These are phyloP conservation scores for Seriola rivoliana DNA, from an alignment of 2,113 vertebrate genomes.

Conservation along the genomic window DNA sequence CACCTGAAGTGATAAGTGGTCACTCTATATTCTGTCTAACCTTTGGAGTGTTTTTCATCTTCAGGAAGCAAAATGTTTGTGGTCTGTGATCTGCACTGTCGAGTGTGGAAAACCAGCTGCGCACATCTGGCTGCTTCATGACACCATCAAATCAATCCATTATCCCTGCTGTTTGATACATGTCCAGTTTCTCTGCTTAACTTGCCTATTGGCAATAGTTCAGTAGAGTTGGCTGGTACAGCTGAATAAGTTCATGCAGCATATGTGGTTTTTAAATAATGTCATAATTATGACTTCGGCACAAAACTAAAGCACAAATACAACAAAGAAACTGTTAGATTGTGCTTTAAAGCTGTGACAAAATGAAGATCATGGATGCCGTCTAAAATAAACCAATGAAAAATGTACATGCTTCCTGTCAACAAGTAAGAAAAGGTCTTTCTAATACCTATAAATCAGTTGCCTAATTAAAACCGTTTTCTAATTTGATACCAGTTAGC, in stretches of 20 bases:
- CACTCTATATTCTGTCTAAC: not conserved
- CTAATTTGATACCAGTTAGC: too few species aligned
- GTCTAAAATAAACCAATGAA: too few species aligned
- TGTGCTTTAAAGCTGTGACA: not conserved
- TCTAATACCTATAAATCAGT: too few species aligned
- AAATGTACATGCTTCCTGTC: too few species aligned
- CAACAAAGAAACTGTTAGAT: too few species aligned
- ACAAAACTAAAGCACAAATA: not conserved
- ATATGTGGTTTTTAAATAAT: not conserved
- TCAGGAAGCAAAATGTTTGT: not conserved
- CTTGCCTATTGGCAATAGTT: not conserved
- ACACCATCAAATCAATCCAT: conserved; percentile 13
- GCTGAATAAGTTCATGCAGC: not conserved
- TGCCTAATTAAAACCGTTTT: too few species aligned
- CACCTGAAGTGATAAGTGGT: not conserved
- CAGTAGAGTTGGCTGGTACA: not conserved
- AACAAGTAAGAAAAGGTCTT: too few species aligned
- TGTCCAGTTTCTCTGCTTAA: not conserved
- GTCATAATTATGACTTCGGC: not conserved
- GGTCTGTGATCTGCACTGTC: not conserved
- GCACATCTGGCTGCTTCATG: conserved; percentile 18
- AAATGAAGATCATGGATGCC: not conserved
- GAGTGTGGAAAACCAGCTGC: conserved; percentile 1
- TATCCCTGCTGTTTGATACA: too few species aligned
- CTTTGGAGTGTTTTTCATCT: not conserved